Evolutionary conservation across 2,888 invertebrate species (phyloP).

Genomic region (Platycheirus albimanus): DNA sequence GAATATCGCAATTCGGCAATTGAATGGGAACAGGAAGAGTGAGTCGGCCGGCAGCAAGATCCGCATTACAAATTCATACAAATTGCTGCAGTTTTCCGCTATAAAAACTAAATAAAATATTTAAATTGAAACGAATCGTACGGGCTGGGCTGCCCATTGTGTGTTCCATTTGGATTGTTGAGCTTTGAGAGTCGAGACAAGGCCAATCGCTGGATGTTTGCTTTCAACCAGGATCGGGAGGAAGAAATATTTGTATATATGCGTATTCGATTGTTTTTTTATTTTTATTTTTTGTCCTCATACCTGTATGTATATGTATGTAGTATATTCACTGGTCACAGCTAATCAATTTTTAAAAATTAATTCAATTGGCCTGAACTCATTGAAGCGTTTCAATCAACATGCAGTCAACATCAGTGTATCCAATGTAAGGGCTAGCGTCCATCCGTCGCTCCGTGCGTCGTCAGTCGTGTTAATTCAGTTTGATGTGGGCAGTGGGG

Average conservation of each 20-base stretch:
- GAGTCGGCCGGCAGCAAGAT: slow-evolving; percentile 50
- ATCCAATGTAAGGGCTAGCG: slow-evolving; percentile 39
- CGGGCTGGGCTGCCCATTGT: slow-evolving; percentile 54
- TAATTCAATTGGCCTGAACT: slow-evolving; percentile 82
- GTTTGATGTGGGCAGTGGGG: slow-evolving; percentile 74
- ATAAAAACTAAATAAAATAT: slow-evolving; percentile 77
- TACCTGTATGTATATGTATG: not conserved
- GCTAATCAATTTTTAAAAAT: slow-evolving; percentile 83
- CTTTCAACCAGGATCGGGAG: slow-evolving; percentile 36
- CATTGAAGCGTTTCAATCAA: slow-evolving; percentile 79
- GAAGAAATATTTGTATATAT: slow-evolving; percentile 43
- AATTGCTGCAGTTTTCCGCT: slow-evolving; percentile 75
- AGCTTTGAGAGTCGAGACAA: slow-evolving; percentile 33
- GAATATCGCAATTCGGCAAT: slow-evolving; percentile 77
- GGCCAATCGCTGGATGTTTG: slow-evolving; percentile 48
- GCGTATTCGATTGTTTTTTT: slow-evolving; percentile 45
- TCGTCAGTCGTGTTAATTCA: slow-evolving; percentile 76
- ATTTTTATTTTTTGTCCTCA: slow-evolving; percentile 34
- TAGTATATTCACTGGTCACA: slow-evolving; percentile 66
- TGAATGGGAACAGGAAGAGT: slow-evolving; percentile 66
- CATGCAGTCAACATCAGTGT: slow-evolving; percentile 67
- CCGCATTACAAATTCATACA: slow-evolving; percentile 73
- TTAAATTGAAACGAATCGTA: slow-evolving; percentile 76
- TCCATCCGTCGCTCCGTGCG: slow-evolving; percentile 41
- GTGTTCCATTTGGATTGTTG: slow-evolving; percentile 17